Evolutionary conservation across 1,140 invertebrate genomes (phyloP).

Genomic region (Conus ventricosus): DNA sequence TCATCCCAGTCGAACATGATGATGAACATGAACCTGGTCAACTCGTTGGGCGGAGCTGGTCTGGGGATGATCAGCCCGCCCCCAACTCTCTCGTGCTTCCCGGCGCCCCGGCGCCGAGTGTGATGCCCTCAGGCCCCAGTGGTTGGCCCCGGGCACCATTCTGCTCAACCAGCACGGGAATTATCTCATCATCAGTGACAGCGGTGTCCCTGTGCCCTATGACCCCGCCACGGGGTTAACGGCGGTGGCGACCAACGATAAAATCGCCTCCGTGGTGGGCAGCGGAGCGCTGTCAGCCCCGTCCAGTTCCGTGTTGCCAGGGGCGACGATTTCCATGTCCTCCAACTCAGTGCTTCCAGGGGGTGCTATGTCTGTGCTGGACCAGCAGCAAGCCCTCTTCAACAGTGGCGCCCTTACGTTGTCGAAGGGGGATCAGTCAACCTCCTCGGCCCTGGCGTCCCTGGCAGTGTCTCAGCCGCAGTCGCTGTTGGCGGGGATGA

Average conservation of each 20-base stretch:
- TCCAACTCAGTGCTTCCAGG: conserved; percentile 10
- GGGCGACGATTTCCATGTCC: conserved; percentile 4
- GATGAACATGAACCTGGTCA: conserved; percentile 4
- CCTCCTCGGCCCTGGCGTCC: neutral
- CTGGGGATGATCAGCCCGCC: conserved; percentile 1
- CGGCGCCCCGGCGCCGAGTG: neutral
- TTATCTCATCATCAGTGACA: conserved; percentile 45
- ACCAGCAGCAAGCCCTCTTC: conserved; percentile 33
- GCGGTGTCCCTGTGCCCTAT: conserved; percentile 47
- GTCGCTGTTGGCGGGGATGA: neutral
- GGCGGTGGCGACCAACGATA: neutral
- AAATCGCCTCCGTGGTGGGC: neutral
- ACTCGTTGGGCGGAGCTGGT: neutral
- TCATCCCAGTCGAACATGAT: neutral
- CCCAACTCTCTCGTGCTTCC: neutral
- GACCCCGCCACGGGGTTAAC: conserved; percentile 22
- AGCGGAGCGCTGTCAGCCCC: neutral
- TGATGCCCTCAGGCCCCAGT: neutral
- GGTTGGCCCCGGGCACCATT: conserved; percentile 26
- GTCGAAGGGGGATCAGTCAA: neutral
- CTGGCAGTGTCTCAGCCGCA: conserved; percentile 1
- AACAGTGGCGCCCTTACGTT: conserved; percentile 28
- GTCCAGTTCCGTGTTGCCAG: neutral
- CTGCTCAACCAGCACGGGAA: conserved; percentile 44
- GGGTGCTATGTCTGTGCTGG: neutral